Evolutionary conservation across 2,888 invertebrate species (phyloP).

Genomic region (Eupithecia inturbata): DNA sequence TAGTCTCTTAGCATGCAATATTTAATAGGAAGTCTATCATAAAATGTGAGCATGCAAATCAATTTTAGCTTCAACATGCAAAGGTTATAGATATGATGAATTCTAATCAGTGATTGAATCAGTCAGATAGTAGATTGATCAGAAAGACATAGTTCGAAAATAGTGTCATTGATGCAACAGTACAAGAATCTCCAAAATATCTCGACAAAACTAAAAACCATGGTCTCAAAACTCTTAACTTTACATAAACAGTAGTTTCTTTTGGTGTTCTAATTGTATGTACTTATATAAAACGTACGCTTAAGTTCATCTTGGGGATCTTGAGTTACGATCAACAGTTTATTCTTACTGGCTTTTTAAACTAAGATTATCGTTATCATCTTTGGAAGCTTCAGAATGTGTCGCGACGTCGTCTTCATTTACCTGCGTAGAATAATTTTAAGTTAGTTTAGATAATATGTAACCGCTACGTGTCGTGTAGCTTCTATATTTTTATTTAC

Average conservation of each 20-base stretch:
- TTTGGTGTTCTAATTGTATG: slow-evolving; percentile 47
- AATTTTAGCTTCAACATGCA: slow-evolving; percentile 15
- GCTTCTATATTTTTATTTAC: neutral
- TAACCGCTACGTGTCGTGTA: neutral
- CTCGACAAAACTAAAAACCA: slow-evolving; percentile 35
- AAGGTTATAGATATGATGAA: slow-evolving; percentile 26
- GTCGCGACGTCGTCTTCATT: slow-evolving; percentile 35
- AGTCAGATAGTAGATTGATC: slow-evolving; percentile 31
- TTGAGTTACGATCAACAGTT: slow-evolving; percentile 2
- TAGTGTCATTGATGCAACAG: slow-evolving; percentile 39
- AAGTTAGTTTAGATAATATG: slow-evolving; percentile 2
- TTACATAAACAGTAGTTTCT: slow-evolving; percentile 38
- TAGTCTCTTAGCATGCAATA: slow-evolving; percentile 21
- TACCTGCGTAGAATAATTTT: slow-evolving; percentile 34
- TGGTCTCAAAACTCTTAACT: slow-evolving; percentile 41
- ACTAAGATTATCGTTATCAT: slow-evolving; percentile 36
- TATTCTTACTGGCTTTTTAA: slow-evolving; percentile 39
- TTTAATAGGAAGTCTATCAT: slow-evolving; percentile 2
- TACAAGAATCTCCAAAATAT: slow-evolving; percentile 41
- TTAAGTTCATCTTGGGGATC: slow-evolving; percentile 40
- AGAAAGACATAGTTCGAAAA: slow-evolving; percentile 34
- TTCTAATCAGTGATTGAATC: slow-evolving; percentile 22
- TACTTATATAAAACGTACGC: slow-evolving; percentile 37
- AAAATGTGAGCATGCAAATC: slow-evolving; percentile 22
- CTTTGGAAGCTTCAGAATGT: slow-evolving; percentile 46